phyloP scores from a whole-genome alignment of 1,140 invertebrate genomes.

The Telenomus remus region DNA sequence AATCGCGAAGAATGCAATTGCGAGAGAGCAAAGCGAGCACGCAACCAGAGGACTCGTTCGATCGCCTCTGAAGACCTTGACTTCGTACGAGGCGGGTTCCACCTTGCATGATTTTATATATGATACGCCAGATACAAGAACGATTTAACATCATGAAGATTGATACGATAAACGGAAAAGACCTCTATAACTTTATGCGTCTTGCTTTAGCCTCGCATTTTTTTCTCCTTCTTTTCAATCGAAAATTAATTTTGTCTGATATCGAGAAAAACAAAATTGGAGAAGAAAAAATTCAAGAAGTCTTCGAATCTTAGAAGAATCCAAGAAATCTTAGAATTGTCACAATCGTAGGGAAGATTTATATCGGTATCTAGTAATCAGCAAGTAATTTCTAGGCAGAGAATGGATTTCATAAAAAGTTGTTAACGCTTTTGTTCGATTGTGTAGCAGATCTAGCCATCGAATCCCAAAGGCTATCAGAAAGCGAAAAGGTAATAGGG shows the following conservation, averaged over 20 bases:
- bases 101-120: slow-evolving; percentile 55
- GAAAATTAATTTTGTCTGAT: background rate
- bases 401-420: no score
- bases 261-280: background rate
- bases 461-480: no score
- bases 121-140: slow-evolving; percentile 47
- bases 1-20: slow-evolving; percentile 62
- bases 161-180: slow-evolving; percentile 51
- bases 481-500: no score
- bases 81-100: slow-evolving; percentile 49
- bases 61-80: slow-evolving; percentile 48
- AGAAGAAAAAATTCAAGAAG: background rate
- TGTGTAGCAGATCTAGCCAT: no score
- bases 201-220: slow-evolving; percentile 4
- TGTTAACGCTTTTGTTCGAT: no score
- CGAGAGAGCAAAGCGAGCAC: slow-evolving; percentile 37
- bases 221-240: background rate
- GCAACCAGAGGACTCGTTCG: slow-evolving; percentile 51
- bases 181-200: slow-evolving; percentile 44
- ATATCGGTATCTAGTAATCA: no score
- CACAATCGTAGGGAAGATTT: no score
- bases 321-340: no score
- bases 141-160: slow-evolving; percentile 48
- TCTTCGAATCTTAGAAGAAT: no score
- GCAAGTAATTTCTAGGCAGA: no score